These are phyloP conservation scores for Sinocyclocheilus rhinocerous DNA, from an alignment of 2,113 vertebrate species.

Conservation along the genomic window DNA sequence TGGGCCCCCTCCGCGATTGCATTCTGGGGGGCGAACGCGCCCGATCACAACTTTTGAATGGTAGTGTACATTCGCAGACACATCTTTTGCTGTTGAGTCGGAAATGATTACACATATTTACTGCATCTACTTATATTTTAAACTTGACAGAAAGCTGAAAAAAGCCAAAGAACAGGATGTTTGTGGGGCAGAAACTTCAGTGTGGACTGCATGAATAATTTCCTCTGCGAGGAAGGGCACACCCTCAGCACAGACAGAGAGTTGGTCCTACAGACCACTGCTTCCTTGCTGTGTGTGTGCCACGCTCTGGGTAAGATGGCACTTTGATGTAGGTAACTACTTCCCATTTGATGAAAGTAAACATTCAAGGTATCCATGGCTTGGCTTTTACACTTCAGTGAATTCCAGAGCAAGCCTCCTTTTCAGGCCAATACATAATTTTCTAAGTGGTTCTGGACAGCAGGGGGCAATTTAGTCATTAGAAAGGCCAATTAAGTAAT, in stretches of 20 bases:
- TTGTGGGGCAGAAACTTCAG: background rate
- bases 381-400: constrained; percentile 22
- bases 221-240: constrained; percentile 12
- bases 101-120: background rate
- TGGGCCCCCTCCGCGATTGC: too few species aligned
- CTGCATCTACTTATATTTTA: background rate
- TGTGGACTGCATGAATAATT: constrained; percentile 16
- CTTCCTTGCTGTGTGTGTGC: background rate
- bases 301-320: constrained; percentile 26
- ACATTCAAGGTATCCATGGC: constrained; percentile 36
- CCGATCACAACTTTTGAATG: too few species aligned
- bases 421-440: constrained; percentile 73
- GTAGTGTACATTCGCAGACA: background rate
- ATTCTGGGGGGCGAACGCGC: too few species aligned
- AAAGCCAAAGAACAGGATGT: background rate
- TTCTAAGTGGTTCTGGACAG: constrained; percentile 79
- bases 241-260: constrained; percentile 10
- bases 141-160: background rate
- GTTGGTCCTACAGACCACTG: background rate
- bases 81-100: background rate
- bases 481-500: constrained; percentile 77
- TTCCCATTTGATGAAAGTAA: constrained; percentile 37
- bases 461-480: constrained; percentile 79
- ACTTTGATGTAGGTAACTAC: constrained; percentile 49
- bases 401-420: constrained; percentile 51